Evolutionary conservation across 2,888 invertebrate species (phyloP).

Genomic region (Exocentrus adspersus): DNA sequence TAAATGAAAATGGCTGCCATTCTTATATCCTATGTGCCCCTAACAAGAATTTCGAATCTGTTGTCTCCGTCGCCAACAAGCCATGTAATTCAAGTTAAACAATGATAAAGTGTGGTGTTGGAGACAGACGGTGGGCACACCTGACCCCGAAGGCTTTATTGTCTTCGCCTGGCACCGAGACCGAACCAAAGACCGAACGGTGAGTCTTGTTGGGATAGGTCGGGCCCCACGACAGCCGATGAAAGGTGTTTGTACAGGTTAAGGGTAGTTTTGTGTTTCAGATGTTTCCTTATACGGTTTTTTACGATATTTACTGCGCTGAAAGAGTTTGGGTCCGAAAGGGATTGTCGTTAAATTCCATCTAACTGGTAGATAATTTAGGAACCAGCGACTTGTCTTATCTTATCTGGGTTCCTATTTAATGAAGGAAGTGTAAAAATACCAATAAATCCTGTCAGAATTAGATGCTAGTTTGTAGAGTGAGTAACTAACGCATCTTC

Average conservation of each 20-base stretch:
- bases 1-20: too few species aligned
- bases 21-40: too few species aligned
- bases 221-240: slow-evolving; percentile 15
- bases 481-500: slow-evolving; percentile 7
- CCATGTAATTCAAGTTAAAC: neutral
- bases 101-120: neutral
- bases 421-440: slow-evolving; percentile 33
- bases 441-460: slow-evolving; percentile 29
- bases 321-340: too few species aligned
- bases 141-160: slow-evolving; percentile 1
- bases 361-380: too few species aligned
- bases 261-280: slow-evolving; percentile 10
- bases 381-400: too few species aligned
- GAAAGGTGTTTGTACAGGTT: slow-evolving; percentile 24
- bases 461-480: slow-evolving; percentile 11
- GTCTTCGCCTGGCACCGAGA: slow-evolving; percentile 4
- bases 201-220: slow-evolving; percentile 25
- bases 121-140: neutral
- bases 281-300: slow-evolving; percentile 1
- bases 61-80: neutral
- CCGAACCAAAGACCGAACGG: slow-evolving; percentile 18
- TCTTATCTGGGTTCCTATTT: slow-evolving; percentile 28
- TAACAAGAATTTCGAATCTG: neutral
- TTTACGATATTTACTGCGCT: too few species aligned
- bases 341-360: too few species aligned